These are phyloP conservation scores for Urocyon cinereoargenteus DNA, from an alignment of 2,797 vertebrate genomes.

Conservation along the genomic window DNA sequence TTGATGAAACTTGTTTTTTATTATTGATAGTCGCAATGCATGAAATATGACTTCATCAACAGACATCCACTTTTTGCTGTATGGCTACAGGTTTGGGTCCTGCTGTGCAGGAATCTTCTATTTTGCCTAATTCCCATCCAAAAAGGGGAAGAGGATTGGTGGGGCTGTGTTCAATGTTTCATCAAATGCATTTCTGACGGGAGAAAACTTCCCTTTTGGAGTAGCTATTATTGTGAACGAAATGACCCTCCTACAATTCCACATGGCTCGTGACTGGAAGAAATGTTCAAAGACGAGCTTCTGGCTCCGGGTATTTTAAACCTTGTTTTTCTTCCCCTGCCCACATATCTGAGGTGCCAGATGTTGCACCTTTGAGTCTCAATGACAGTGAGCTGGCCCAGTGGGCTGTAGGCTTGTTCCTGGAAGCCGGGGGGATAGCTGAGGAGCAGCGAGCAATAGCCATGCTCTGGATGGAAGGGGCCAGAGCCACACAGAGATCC, in stretches of 20 bases:
- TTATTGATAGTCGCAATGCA: background rate
- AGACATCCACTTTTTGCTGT: background rate
- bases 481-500: background rate
- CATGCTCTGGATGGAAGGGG: background rate
- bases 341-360: background rate
- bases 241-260: background rate
- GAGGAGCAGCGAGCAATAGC: background rate
- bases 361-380: background rate
- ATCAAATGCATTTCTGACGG: background rate
- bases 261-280: background rate
- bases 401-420: background rate
- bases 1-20: background rate
- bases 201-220: constrained; percentile 31
- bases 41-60: background rate
- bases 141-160: background rate
- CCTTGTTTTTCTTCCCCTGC: background rate
- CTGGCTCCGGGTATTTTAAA: background rate
- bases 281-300: background rate
- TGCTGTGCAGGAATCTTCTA: background rate
- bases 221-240: background rate
- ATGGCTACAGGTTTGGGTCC: background rate
- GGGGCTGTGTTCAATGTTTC: background rate
- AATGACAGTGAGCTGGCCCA: background rate
- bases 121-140: constrained; percentile 31
- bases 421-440: background rate